Conservation (phyloP, 2,797 vertebrate species). For the Lepidocolaptes lacrymiger region DNA sequence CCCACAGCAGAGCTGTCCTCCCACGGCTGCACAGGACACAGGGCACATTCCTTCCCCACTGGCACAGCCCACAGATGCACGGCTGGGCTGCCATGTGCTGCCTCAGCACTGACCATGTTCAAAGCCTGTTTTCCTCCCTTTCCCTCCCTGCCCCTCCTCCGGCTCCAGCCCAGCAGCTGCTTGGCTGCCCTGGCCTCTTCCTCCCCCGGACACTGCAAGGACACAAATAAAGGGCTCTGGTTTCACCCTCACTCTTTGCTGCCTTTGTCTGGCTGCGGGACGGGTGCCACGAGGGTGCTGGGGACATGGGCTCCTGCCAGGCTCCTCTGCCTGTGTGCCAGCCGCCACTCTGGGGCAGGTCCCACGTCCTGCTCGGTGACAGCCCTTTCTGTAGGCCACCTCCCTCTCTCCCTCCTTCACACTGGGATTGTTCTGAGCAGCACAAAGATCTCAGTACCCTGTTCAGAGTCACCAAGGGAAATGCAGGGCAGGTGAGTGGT, state of each 20-base stretch:
- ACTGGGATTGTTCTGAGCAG: not conserved
- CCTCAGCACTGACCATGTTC: not conserved
- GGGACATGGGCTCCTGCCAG: constrained; percentile 18
- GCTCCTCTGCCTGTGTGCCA: not conserved
- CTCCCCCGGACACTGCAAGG: not conserved
- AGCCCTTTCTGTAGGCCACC: not conserved
- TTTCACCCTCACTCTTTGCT: constrained; percentile 40
- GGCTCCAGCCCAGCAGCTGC: not conserved
- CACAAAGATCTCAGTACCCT: not conserved
- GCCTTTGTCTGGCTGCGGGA: not conserved
- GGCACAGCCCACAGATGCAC: not conserved
- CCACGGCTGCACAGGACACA: accelerated
- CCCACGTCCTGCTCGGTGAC: not conserved
- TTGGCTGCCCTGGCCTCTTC: not conserved
- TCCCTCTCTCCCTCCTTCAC: not conserved
- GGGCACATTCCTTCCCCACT: not conserved
- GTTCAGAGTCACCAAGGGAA: not conserved
- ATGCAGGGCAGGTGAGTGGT: not conserved
- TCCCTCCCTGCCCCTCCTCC: not conserved
- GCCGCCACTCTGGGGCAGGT: not conserved
- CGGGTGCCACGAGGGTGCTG: not conserved
- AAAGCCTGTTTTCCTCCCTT: not conserved
- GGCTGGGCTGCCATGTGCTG: not conserved
- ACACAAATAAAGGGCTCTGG: constrained; percentile 66
- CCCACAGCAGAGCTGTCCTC: not conserved